Conservation (phyloP, 1,140 invertebrate genomes). For the Sminthurides bifidus region DNA sequence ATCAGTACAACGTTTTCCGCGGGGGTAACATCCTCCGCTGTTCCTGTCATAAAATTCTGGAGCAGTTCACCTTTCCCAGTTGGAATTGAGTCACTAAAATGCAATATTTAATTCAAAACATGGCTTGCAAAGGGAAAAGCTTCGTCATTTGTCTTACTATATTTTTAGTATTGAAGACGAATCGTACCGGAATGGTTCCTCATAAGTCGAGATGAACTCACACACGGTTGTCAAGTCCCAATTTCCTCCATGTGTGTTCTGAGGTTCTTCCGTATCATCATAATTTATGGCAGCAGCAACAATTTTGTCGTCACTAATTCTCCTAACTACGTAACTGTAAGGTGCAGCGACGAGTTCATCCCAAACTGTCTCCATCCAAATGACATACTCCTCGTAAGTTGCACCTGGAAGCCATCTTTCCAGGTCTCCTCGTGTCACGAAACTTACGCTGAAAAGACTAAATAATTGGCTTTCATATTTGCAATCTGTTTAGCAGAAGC, state of each 20-base stretch:
- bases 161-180: neutral
- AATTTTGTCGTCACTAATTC: slow-evolving; percentile 35
- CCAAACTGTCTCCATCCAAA: slow-evolving; percentile 55
- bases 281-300: slow-evolving; percentile 62
- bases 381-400: slow-evolving; percentile 51
- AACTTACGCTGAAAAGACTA: slow-evolving; percentile 68
- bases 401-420: slow-evolving; percentile 57
- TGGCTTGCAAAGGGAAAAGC: too few species aligned
- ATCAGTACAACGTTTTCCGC: slow-evolving; percentile 65
- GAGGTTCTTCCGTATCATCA: slow-evolving; percentile 56
- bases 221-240: slow-evolving; percentile 55
- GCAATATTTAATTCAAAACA: neutral
- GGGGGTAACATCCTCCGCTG: slow-evolving; percentile 46
- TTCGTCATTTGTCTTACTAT: neutral
- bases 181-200: neutral
- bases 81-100: slow-evolving; percentile 46
- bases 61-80: slow-evolving; percentile 55
- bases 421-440: slow-evolving; percentile 69
- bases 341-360: slow-evolving; percentile 48
- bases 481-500: neutral
- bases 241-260: slow-evolving; percentile 49
- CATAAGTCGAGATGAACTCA: neutral
- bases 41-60: slow-evolving; percentile 78
- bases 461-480: neutral
- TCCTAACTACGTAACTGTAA: slow-evolving; percentile 54